phyloP scores from a whole-genome alignment of 1,140 invertebrate species.

The Alviniconcha marisindica region DNA sequence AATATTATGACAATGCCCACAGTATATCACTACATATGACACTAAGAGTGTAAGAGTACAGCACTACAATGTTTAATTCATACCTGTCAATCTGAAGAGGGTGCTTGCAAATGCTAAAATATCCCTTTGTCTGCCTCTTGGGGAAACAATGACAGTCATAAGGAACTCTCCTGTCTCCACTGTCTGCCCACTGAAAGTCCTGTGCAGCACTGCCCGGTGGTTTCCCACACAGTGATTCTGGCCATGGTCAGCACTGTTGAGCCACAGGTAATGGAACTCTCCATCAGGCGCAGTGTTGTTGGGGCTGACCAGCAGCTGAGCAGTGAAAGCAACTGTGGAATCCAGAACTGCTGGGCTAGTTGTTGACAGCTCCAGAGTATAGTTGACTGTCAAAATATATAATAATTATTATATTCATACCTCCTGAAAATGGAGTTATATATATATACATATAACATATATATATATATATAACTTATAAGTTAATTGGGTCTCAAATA shows the following conservation, averaged over 20 bases:
- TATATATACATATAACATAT: no score
- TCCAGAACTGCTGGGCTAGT: background rate
- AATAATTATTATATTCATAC: no score
- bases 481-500: no score
- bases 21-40: no score
- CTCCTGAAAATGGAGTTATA: no score
- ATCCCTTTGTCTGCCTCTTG: background rate
- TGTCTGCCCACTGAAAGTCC: background rate
- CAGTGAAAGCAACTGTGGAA: slow-evolving; percentile 1
- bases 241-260: background rate
- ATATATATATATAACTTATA: no score
- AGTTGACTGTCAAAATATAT: slow-evolving; percentile 24
- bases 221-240: background rate
- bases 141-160: slow-evolving; percentile 19
- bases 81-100: slow-evolving; percentile 27
- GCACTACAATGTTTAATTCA: no score
- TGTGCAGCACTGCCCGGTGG: background rate
- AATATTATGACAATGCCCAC: background rate
- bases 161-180: background rate
- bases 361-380: background rate
- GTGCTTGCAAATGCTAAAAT: background rate
- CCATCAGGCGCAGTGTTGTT: background rate
- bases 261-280: slow-evolving; percentile 19
- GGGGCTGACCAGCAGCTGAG: background rate
- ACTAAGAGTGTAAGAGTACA: no score